phyloP scores from a whole-genome alignment of 1,140 invertebrate genomes.

The Drosophila watanabei region DNA sequence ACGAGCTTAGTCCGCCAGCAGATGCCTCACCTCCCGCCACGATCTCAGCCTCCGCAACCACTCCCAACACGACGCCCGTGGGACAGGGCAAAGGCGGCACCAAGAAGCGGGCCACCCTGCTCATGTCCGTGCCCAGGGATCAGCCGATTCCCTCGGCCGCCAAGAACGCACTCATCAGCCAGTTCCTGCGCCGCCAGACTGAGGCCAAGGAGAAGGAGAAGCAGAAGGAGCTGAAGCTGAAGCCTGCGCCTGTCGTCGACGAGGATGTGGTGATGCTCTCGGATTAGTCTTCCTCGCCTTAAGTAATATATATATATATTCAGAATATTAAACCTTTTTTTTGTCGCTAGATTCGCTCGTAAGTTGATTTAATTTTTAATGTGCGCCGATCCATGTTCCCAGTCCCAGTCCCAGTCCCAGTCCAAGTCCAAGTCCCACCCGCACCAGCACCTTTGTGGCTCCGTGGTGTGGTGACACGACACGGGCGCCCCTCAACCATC shows the following conservation, averaged over 20 bases:
- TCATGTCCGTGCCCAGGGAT: slow-evolving; percentile 79
- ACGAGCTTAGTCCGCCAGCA: slow-evolving; percentile 33
- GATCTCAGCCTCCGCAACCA: slow-evolving; percentile 10
- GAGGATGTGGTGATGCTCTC: slow-evolving; percentile 67
- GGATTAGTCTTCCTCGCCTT: slow-evolving; percentile 35
- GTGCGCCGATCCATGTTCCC: slow-evolving; percentile 11
- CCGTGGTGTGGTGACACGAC: not conserved
- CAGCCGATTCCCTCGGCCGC: slow-evolving; percentile 64
- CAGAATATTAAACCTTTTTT: slow-evolving; percentile 23
- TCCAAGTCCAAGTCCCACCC: not conserved
- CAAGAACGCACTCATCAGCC: slow-evolving; percentile 86
- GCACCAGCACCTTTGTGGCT: not conserved
- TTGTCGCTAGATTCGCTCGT: slow-evolving; percentile 24
- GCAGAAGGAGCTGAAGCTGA: not conserved
- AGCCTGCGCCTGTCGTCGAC: not conserved
- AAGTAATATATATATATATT: not conserved
- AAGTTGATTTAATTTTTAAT: slow-evolving; percentile 33
- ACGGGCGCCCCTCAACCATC: not conserved
- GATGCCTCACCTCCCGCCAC: slow-evolving; percentile 12
- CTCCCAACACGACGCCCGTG: slow-evolving; percentile 19
- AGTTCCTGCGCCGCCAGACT: slow-evolving; percentile 86
- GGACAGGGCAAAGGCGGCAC: slow-evolving; percentile 1
- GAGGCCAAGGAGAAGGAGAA: slow-evolving; percentile 23
- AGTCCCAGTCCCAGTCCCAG: slow-evolving; percentile 14
- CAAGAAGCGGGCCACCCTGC: slow-evolving; percentile 86